phyloP scores from a whole-genome alignment of 2,888 invertebrate genomes.

The Parnassius mnemosyne region DNA sequence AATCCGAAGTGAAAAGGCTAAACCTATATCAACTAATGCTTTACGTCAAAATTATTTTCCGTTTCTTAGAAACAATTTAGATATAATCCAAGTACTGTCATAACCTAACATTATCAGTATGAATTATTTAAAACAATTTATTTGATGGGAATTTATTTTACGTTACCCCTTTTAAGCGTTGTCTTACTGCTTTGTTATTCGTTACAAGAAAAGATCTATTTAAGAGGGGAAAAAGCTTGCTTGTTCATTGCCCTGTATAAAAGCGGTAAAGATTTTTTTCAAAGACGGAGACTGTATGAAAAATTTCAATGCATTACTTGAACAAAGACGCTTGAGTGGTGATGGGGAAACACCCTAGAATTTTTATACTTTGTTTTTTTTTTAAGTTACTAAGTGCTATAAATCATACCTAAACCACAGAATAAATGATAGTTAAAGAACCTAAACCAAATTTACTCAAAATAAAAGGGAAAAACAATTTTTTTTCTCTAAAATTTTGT shows the following conservation, averaged over 20 bases:
- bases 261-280: slow-evolving; percentile 43
- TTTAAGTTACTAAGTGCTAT: slow-evolving; percentile 6
- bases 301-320: slow-evolving; percentile 59
- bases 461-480: no score
- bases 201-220: slow-evolving; percentile 67
- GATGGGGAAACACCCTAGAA: slow-evolving; percentile 36
- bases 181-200: slow-evolving; percentile 55
- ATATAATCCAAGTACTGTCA: neutral
- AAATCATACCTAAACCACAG: slow-evolving; percentile 13
- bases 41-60: no score
- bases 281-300: slow-evolving; percentile 49
- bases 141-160: slow-evolving; percentile 14
- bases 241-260: slow-evolving; percentile 53
- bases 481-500: no score
- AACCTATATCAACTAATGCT: no score
- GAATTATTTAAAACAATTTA: slow-evolving; percentile 28
- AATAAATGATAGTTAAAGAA: no score
- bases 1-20: no score
- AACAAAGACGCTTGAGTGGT: slow-evolving; percentile 53
- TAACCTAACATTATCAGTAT: slow-evolving; percentile 17
- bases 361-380: slow-evolving; percentile 12
- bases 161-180: slow-evolving; percentile 46
- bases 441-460: neutral
- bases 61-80: no score
- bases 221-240: slow-evolving; percentile 52